Evolutionary conservation across 92 coral and sea anemone species (phyloP).

Genomic region (Siderastrea radians): DNA sequence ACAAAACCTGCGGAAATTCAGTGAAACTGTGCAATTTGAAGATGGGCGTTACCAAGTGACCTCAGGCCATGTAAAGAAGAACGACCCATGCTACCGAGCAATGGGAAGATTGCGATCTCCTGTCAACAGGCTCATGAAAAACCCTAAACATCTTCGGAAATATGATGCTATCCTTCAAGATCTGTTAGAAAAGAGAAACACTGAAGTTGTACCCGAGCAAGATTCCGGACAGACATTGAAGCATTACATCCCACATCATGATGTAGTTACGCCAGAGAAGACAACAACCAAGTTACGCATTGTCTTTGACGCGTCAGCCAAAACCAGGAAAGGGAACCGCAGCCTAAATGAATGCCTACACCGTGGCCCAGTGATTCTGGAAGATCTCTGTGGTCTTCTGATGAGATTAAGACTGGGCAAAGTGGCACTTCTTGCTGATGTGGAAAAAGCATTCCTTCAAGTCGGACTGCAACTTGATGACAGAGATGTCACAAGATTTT

Average conservation of each 20-base stretch:
- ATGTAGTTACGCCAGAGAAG: conserved; percentile 55
- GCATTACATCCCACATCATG: conserved; percentile 74
- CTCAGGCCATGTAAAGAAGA: conserved; percentile 60
- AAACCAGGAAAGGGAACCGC: conserved; percentile 30
- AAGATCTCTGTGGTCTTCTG: conserved; percentile 26
- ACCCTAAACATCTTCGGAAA: conserved; percentile 17
- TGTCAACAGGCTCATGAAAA: conserved; percentile 12
- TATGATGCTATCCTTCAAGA: conserved; percentile 39
- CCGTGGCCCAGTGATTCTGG: conserved; percentile 46
- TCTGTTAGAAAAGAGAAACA: conserved; percentile 39
- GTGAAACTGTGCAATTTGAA: conserved; percentile 42
- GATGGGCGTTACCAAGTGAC: conserved; percentile 60
- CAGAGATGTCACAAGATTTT: conserved; percentile 34
- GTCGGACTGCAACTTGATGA: conserved; percentile 34
- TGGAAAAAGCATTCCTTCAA: conserved; percentile 37
- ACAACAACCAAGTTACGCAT: conserved; percentile 54
- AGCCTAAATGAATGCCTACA: conserved; percentile 58
- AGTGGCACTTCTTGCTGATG: conserved; percentile 33
- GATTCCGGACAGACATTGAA: conserved; percentile 19
- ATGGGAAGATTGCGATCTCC: conserved; percentile 46
- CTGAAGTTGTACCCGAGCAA: conserved; percentile 36
- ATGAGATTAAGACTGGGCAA: conserved; percentile 24
- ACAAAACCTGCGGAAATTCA: conserved; percentile 18
- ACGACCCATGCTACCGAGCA: conserved; percentile 54
- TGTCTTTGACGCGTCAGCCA: conserved; percentile 64